A percentile compares a stretch with the other conserved stretches of the same genome.
These are phyloP conservation scores for Mesoligia furuncula DNA, from an alignment of 2,888 invertebrate species.

Conservation along the genomic window DNA sequence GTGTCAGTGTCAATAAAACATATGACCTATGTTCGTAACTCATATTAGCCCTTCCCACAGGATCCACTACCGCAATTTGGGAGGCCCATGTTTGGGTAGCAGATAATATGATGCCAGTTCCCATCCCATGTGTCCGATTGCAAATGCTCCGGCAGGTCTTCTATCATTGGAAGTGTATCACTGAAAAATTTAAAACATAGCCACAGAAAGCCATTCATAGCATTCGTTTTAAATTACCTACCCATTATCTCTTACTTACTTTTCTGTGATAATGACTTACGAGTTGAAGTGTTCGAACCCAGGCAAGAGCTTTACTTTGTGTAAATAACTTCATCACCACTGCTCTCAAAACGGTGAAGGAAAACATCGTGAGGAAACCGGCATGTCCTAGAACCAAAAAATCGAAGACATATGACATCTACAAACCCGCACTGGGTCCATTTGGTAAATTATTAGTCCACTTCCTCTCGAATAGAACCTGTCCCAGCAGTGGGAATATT, in stretches of 20 bases:
- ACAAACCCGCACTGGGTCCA: neutral
- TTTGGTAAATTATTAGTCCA: neutral
- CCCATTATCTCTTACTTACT: no score
- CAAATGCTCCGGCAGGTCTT: neutral
- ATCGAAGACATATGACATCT: neutral
- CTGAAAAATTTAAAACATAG: neutral
- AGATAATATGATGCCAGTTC: neutral
- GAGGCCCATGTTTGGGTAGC: neutral
- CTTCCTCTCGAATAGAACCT: no score
- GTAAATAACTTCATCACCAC: no score
- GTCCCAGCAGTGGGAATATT: neutral
- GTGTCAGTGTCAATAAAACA: neutral
- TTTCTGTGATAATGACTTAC: no score
- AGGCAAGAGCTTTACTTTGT: no score
- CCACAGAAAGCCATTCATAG: neutral
- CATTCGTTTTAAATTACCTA: slow-evolving; percentile 25
- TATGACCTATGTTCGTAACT: neutral
- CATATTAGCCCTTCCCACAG: neutral
- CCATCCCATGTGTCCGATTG: neutral
- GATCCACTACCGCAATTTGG: neutral
- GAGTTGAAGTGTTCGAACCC: no score
- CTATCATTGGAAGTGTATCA: neutral
- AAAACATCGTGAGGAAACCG: neutral
- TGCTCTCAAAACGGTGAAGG: no score
- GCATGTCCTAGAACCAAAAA: neutral